Evolutionary conservation across 2,797 vertebrate genomes (phyloP), one percentile per base, ranked within the genome.

Genomic region (Fundulus diaphanus): DNA sequence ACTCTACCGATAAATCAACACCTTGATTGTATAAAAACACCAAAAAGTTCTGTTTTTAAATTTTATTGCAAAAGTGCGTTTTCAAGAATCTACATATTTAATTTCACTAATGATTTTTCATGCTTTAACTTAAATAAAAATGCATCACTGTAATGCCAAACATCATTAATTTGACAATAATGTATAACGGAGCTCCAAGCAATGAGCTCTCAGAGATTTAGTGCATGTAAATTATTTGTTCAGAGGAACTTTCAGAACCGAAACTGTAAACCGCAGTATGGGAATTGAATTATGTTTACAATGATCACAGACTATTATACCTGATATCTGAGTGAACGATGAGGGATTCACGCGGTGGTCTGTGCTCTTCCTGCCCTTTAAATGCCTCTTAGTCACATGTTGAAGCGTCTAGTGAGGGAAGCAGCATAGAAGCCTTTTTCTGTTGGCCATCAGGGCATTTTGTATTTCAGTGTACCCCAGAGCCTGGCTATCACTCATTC

Each of bases 401-500:
- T 9, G 59, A 72, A 6, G 73, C 72, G 68, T 54, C 37, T 3
- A 63, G 74, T 63, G 72, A 87, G 37, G 48, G 67, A 68, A 78
- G 6, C 29, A 59, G 49, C 37, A 57, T 73, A 51, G 76, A 73
- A 81, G 83, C 78, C 72, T 56, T 82, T 88, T 83, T 80, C 79
- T 82, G 48, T 31, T 80, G 77, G 88, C 61, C 20, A 78, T 63
- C 52, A 40, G 72, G 67, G 73, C 76, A 81, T 37, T 86, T 89
- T 82, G n/a, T 61, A 79, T 70, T 78, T 80, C 33, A 81, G 66
- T 82, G 82, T 74, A 85, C 69, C 69, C 63, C 66, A 69, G 70
- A 84, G 76, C 69, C 78, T 73, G 35, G 70, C 81, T 70, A 86
- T 88, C 80, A 88, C 70, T 90, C 82, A 76, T 80, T 84, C 74